Evolutionary conservation across 2,888 invertebrate species (phyloP), one percentile per base, ranked within the genome.

Genomic region (Aporophyla lueneburgensis): DNA sequence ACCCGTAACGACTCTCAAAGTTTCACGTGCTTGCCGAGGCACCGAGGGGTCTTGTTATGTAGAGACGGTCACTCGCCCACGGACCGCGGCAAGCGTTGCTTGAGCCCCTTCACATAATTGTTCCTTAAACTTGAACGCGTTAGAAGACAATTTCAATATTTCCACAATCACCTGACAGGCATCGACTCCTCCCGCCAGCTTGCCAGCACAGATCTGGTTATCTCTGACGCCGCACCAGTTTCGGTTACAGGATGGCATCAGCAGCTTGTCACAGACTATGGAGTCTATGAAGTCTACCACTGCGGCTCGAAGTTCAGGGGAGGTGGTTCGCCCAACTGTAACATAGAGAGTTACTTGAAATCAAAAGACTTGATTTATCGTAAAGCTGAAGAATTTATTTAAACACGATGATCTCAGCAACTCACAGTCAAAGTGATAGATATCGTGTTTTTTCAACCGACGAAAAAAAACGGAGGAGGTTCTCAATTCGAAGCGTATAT

Each of bases 171-270:
- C 95, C 91, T 94, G 92, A 80, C 95, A 95, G 53, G 94, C 90
- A 71, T 95, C 95, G 0, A 93, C 93, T 5, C 94, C 95, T 10
- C 95, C 95, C 24, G 85, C 86, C 49, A 95, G 74, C 14, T 91
- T 92, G 5, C 95, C 95, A 71, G 95, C 95, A 78, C 95, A 95
- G 4, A 95, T 73, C 87, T 95, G 95, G 51, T 92, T 87, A 0
- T 91, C 86, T 14, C 88, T 81, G 2, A 95, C 59, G 0, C 95
- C 94, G 19, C 90, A 90, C 93, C 93, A 94, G 70, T 92, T 85
- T 27, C 95, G 86, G 75, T 92, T 92, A 76, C 91, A 92, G 0
- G 81, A 88, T 0, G 83, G 78, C 3, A 59, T 76, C 3, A 94
- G 84, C 6, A 93, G 79, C 0, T 49, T 6, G 61, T 92, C 88